phyloP scores from a whole-genome alignment of 2,113 vertebrate species.

The Paratilapia polleni region DNA sequence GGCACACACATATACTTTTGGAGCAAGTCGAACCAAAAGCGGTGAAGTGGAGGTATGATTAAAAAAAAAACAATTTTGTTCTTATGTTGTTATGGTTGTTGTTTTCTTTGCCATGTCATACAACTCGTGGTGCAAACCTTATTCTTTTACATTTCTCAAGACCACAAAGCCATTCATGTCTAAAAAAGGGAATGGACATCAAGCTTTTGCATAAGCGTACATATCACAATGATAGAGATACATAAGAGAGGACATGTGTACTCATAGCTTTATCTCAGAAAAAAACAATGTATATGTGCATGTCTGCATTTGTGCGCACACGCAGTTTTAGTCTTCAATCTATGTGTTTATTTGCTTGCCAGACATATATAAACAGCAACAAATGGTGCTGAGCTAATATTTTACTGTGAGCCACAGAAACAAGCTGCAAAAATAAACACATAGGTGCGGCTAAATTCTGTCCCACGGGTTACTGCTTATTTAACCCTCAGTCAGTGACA shows the following conservation, averaged over 20 bases:
- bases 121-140: too few species aligned
- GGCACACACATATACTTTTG: not conserved
- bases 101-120: too few species aligned
- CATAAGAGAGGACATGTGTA: not conserved
- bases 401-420: not conserved
- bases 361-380: slow-evolving; percentile 6
- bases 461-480: not conserved
- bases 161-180: too few species aligned
- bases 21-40: not conserved
- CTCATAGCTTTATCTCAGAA: not conserved
- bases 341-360: slow-evolving; percentile 3
- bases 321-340: too few species aligned
- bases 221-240: not conserved
- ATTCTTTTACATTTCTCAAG: too few species aligned
- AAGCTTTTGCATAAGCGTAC: not conserved
- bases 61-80: not conserved
- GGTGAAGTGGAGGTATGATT: not conserved
- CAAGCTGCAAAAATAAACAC: not conserved
- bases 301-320: not conserved
- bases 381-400: not conserved
- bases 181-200: too few species aligned
- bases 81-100: too few species aligned
- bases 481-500: not conserved
- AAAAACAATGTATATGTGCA: not conserved
- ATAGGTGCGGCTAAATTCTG: not conserved